Evolutionary conservation across 2,888 invertebrate species (phyloP), one percentile per base, ranked within the genome.

Genomic region (Unio delphinus): DNA sequence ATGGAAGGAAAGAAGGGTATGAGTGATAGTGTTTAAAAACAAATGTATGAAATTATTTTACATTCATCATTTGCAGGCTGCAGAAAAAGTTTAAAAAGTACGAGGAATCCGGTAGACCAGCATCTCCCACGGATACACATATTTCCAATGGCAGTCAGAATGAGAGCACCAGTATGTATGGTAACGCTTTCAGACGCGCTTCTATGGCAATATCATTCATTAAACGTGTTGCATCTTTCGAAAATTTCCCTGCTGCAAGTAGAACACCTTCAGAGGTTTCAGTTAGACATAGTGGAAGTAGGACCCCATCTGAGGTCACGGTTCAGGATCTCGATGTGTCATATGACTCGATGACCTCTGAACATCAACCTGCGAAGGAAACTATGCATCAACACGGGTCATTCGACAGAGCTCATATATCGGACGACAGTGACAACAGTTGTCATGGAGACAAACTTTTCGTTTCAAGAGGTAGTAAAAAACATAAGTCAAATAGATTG

Each of bases 141-240:
- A 80, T 81, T 6, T 80, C 79, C 4, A 73, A 61, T 45, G 68
- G 72, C 61, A 76, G 75, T 57, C 74, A 73, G 55, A 62, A 59
- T 26, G 77, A 77, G 58, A 81, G 75, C 61, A 73, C 77, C 20
- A 80, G 78, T 57, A 80, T 81, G 80, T 81, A 81, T 64, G 81
- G 81, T 45, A 75, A 77, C 63, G 80, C 78, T 17, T 81, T 81
- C 64, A 56, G 81, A 45, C 73, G 80, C n/a, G 80, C 79, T 26
- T 79, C 80, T 11, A 70, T 74, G 20, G 81, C 81, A 5, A 73
- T 81, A 3, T 69, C 72, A 61, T 81, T 81, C 61, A 70, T 81
- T 15, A 45, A 45, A 45, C 45, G 45, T 45, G 45, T 45, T 15
- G 45, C 45, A 45, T 45, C 45, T 45, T 45, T 45, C 11, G 45